Evolutionary conservation across 2,888 invertebrate genomes (phyloP).

Genomic region (Allophyes oxyacanthae): DNA sequence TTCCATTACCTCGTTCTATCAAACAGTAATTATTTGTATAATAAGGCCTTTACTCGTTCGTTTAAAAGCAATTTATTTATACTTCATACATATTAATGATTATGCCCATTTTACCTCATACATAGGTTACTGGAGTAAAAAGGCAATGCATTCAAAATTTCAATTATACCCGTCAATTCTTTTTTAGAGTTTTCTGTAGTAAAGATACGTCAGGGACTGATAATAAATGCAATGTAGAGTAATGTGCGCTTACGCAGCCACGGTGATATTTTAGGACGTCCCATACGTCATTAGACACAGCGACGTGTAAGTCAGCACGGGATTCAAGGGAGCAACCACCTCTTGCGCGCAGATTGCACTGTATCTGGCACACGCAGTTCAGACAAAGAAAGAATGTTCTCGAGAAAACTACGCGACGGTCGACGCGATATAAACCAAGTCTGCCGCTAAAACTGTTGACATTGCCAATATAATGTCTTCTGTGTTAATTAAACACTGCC

Average conservation of each 20-base stretch:
- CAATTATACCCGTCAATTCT: too few relatives aligned
- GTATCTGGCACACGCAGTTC: slow-evolving; percentile 50
- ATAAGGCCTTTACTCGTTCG: too few relatives aligned
- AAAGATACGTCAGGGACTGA: slow-evolving; percentile 9
- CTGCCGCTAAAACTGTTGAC: not conserved
- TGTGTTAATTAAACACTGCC: too few relatives aligned
- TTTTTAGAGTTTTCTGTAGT: too few relatives aligned
- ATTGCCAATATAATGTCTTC: not conserved
- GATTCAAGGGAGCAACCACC: slow-evolving; percentile 65
- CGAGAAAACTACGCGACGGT: slow-evolving; percentile 21
- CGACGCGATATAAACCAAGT: slow-evolving; percentile 8
- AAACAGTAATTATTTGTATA: too few relatives aligned
- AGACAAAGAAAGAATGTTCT: slow-evolving; percentile 49
- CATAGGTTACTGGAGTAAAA: too few relatives aligned
- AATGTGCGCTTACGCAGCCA: slow-evolving; percentile 29
- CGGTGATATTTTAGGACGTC: slow-evolving; percentile 64
- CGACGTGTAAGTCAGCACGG: slow-evolving; percentile 47
- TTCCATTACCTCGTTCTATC: too few relatives aligned
- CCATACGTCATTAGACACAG: slow-evolving; percentile 47
- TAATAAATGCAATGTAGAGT: slow-evolving; percentile 30
- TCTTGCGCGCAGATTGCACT: slow-evolving; percentile 35
- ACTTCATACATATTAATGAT: too few relatives aligned
- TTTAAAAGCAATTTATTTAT: too few relatives aligned
- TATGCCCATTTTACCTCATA: too few relatives aligned
- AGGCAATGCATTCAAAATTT: too few relatives aligned